phyloP scores from a whole-genome alignment of 2,113 vertebrate genomes.

The Psammodynastes pulverulentus region DNA sequence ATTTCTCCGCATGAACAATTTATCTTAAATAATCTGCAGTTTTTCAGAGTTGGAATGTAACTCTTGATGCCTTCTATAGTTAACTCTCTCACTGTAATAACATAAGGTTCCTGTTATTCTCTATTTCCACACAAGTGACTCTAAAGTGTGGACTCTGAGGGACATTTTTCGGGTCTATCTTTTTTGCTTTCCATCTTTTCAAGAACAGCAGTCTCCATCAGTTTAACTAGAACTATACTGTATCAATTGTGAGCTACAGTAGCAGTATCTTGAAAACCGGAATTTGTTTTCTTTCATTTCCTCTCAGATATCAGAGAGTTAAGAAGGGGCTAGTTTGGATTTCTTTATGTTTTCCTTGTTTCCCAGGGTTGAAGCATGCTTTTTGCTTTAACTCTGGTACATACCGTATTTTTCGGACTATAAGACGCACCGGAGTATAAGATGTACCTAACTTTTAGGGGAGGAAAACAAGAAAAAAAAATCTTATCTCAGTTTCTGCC shows the following conservation, averaged over 20 bases:
- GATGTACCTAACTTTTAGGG: no score
- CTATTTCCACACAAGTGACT: not conserved
- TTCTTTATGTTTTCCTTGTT: not conserved
- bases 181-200: not conserved
- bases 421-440: no score
- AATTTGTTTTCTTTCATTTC: not conserved
- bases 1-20: conserved; percentile 52
- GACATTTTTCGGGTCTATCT: not conserved
- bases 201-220: not conserved
- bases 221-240: not conserved
- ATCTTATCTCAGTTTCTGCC: no score
- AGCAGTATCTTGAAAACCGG: not conserved
- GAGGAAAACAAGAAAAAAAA: no score
- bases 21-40: conserved; percentile 36
- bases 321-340: not conserved
- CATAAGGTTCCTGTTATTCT: fast-evolving
- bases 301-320: not conserved
- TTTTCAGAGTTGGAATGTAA: conserved; percentile 45
- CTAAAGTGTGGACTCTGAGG: not conserved
- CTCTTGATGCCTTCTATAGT: conserved; percentile 37
- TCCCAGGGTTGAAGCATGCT: not conserved
- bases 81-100: conserved; percentile 40
- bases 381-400: not conserved
- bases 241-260: not conserved
- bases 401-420: no score